These are phyloP conservation scores for Oxyscelio sp. DNA, from an alignment of 2,888 invertebrate genomes.

Conservation along the genomic window DNA sequence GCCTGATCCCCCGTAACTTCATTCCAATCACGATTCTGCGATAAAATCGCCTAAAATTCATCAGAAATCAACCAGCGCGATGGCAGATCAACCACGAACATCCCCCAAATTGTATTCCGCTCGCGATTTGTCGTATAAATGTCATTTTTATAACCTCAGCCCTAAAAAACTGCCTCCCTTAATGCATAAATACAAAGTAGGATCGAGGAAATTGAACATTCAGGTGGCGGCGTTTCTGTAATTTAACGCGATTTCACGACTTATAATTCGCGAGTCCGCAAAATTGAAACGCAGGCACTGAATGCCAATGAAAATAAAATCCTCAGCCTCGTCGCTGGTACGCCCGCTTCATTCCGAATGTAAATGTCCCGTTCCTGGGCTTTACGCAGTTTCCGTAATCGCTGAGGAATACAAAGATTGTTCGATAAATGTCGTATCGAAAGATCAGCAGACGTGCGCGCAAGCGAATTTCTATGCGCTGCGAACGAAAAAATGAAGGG, in stretches of 20 bases:
- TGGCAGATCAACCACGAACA: slow-evolving; percentile 13
- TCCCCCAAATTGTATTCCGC: slow-evolving; percentile 44
- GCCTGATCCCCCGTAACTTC: neutral
- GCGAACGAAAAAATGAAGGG: slow-evolving; percentile 12
- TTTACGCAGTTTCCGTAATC: slow-evolving; percentile 67
- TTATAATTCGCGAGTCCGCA: slow-evolving; percentile 74
- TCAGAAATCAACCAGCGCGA: slow-evolving; percentile 11
- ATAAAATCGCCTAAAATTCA: slow-evolving; percentile 22
- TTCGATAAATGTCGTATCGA: slow-evolving; percentile 71
- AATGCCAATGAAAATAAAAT: slow-evolving; percentile 73
- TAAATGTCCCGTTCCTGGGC: slow-evolving; percentile 66
- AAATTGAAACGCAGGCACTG: slow-evolving; percentile 72
- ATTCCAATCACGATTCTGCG: slow-evolving; percentile 35
- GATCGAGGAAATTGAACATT: slow-evolving; percentile 56
- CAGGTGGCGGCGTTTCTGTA: slow-evolving; percentile 61
- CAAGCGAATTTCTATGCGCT: slow-evolving; percentile 24
- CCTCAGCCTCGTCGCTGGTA: slow-evolving; percentile 44
- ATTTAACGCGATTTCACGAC: slow-evolving; percentile 71
- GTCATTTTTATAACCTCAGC: slow-evolving; percentile 59
- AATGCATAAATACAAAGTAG: slow-evolving; percentile 53
- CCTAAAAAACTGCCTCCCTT: slow-evolving; percentile 35
- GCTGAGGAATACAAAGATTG: slow-evolving; percentile 74
- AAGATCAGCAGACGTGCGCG: slow-evolving; percentile 58
- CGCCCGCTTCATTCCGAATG: slow-evolving; percentile 69
- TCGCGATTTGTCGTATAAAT: slow-evolving; percentile 63